These are phyloP conservation scores for Pelobates fuscus DNA, from an alignment of 2,113 vertebrate genomes.

Conservation along the genomic window DNA sequence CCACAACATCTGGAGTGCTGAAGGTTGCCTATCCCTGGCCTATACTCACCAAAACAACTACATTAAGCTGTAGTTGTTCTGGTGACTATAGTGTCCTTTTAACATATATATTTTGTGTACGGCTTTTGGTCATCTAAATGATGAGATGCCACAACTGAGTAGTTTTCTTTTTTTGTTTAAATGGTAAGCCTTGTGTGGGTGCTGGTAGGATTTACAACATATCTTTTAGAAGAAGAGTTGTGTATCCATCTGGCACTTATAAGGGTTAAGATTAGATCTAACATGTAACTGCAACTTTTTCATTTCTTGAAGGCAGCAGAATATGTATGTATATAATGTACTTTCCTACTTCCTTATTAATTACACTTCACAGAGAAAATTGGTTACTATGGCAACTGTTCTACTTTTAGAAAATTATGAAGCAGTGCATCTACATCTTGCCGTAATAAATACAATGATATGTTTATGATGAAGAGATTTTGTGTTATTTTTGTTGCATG, in stretches of 20 bases:
- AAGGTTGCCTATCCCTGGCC: too few relatives aligned
- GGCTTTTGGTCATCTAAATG: too few relatives aligned
- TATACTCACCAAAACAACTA: too few relatives aligned
- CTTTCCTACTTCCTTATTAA: slow-evolving; percentile 42
- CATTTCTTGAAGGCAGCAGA: slow-evolving; percentile 28
- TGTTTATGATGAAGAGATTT: slow-evolving; percentile 19
- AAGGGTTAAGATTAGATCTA: slow-evolving; percentile 2
- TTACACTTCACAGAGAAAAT: slow-evolving; percentile 47
- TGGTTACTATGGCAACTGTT: slow-evolving; percentile 38
- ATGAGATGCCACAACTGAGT: too few relatives aligned
- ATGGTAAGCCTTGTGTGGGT: too few relatives aligned
- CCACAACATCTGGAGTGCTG: too few relatives aligned
- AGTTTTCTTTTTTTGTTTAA: too few relatives aligned
- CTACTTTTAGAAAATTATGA: slow-evolving; percentile 48
- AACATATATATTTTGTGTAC: too few relatives aligned
- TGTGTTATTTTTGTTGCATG: slow-evolving; percentile 16
- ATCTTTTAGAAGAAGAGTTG: too few relatives aligned
- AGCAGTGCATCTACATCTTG: slow-evolving; percentile 37
- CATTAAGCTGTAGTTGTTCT: too few relatives aligned
- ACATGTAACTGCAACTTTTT: slow-evolving; percentile 32
- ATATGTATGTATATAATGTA: slow-evolving; percentile 48
- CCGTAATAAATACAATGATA: slow-evolving; percentile 47
- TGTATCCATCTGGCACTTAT: background rate
- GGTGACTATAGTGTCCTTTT: too few relatives aligned
- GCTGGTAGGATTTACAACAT: too few relatives aligned